Base-by-base conservation (phyloP, 2,888 invertebrate genomes). In the Pocota personata region DNA sequence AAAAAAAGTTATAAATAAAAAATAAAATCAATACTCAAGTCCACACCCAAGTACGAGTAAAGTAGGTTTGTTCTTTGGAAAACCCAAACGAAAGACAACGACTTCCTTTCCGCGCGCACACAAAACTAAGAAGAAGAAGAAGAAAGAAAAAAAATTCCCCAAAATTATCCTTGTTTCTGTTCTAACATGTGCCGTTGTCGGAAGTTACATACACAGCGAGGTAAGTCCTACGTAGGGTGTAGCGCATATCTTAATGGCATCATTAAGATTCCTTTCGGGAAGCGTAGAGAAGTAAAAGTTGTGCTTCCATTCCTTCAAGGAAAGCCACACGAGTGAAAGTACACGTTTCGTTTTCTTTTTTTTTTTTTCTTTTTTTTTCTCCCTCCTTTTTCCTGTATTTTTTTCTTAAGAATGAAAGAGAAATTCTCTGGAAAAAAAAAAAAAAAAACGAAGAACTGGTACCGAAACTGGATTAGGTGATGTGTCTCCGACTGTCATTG, bases 181-280 rank as follows among this genome's bases (percentile, higher is more conserved):
- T 75, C 30, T 62, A 55, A 55, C 75, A 73, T 52, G 73, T 71
- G 40, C 55, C n/a, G 69, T 32, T 21, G 27, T n/a, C 30, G 55
- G n/a, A 4, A 72, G 21, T 14, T 14, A 48, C 16, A 57, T 35
- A 48, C 35, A 48, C 1, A n/a, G 0, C 27, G n/a, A 52, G 24
- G 16, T 21, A n/a, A 35, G 1, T 3, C 2, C 14, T 7, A 2
- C 2, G 40, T 37, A 60, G 7, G 21, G 27, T 57, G 48, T 58
- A 43, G 75, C 71, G 55, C 40, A 76, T 69, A 76, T 64, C 71
- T 69, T 78, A 84, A 84, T 80, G 66, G 66, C 79, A 84, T 84
- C 84, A 80, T 84, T 84, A 80, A 76, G 79, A 66, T 79, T 79
- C 64, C 75, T 43, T 71, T 60, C n/a, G 37, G 37, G 21, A 50